Percentiles rank a stretch among this genome's conserved stretches.
Evolutionary conservation across 2,797 vertebrate genomes (phyloP).

Genomic region (Ptychadena robeensis): DNA sequence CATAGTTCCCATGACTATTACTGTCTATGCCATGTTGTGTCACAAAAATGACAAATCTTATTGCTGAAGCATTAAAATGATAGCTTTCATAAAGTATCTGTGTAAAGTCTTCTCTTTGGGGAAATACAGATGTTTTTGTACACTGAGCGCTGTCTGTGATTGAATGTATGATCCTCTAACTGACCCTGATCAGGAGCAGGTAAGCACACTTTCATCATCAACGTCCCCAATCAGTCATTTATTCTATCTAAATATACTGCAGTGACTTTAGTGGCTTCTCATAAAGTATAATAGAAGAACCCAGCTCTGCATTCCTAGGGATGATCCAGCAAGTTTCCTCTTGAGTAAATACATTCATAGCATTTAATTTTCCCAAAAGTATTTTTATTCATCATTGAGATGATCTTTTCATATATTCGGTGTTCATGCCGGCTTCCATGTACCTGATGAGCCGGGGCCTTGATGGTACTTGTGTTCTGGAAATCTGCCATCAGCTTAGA

Average conservation of each 20-base stretch:
- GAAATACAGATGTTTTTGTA: not conserved
- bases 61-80: not conserved
- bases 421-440: not conserved
- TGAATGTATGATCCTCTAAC: not conserved
- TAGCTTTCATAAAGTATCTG: not conserved
- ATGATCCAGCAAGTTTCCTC: not conserved
- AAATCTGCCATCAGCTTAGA: slow-evolving; percentile 6
- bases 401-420: not conserved
- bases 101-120: not conserved
- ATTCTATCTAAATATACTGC: not conserved
- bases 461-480: not conserved
- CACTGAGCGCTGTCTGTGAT: not conserved
- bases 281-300: not conserved
- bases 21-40: not conserved
- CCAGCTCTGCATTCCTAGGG: not conserved
- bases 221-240: not conserved
- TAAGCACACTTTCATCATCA: not conserved
- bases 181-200: not conserved
- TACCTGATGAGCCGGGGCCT: not conserved
- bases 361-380: not conserved
- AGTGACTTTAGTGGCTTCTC: not conserved
- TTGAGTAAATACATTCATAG: not conserved
- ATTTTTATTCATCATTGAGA: not conserved
- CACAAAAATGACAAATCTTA: not conserved
- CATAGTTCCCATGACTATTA: too few species aligned